A percentile compares a stretch with the other conserved stretches of the same genome.
Evolutionary conservation across 2,797 vertebrate genomes (phyloP).

Genomic region (Siniperca undulata): DNA sequence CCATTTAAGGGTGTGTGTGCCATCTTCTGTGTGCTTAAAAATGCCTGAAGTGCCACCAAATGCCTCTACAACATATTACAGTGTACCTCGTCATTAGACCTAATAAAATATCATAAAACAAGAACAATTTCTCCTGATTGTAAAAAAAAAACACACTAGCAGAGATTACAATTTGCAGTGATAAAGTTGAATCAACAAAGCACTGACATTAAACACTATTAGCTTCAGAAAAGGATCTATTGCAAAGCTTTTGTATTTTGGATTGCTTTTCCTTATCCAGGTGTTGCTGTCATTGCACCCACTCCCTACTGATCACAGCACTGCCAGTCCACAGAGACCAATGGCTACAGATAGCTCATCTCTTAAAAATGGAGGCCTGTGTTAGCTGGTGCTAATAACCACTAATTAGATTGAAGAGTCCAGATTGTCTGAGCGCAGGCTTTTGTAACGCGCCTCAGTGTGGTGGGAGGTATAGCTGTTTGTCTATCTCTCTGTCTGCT

Average conservation of each 20-base stretch:
- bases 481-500: slow-evolving; percentile 42
- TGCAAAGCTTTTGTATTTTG: slow-evolving; percentile 6
- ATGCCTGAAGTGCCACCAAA: not conserved
- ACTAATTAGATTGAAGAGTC: slow-evolving; percentile 81
- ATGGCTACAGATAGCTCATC: slow-evolving; percentile 57
- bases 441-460: slow-evolving; percentile 61
- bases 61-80: not conserved
- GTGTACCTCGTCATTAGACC: not conserved
- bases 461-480: slow-evolving; percentile 49
- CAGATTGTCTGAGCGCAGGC: slow-evolving; percentile 61
- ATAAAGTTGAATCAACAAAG: not conserved
- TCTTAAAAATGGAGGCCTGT: slow-evolving; percentile 44
- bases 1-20: not conserved
- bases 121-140: not conserved
- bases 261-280: slow-evolving; percentile 29
- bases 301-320: slow-evolving; percentile 41
- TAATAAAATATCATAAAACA: not conserved
- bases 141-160: not conserved
- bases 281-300: slow-evolving; percentile 52
- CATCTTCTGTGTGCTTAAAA: not conserved
- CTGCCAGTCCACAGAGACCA: slow-evolving; percentile 37
- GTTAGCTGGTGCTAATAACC: slow-evolving; percentile 75
- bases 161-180: not conserved
- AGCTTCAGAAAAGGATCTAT: not conserved
- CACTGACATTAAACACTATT: not conserved